Base-by-base conservation (phyloP, 2,797 vertebrate genomes). In the Melanogrammus aeglefinus region DNA sequence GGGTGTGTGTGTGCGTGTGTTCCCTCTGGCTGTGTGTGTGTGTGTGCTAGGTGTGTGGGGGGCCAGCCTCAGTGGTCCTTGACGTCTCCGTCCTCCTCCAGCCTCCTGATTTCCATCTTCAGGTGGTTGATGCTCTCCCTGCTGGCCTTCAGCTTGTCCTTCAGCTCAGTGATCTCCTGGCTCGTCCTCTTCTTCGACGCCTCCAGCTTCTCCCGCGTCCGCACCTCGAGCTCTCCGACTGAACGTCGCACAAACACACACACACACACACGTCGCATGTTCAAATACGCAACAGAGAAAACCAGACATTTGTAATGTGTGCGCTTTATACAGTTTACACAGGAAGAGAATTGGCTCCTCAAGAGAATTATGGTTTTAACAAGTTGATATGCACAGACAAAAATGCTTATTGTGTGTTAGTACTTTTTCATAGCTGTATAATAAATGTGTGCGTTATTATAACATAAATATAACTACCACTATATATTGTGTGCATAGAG, bases 41-140 rank as follows among this genome's bases (percentile, higher is more conserved):
- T 57, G 47, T 57, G 47, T 51, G 39, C 1, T 63, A 21, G n/a
- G 57, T 57, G 47, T 63, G 57, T n/a, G 47, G 6, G 57, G n/a
- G n/a, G 4, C n/a, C 63, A 4, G 63, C 63, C 63, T 74, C 90
- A 97, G 90, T 97, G 95, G 73, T 99, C 97, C 92, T 98, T 98
- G 86, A 97, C 96, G 88, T 99, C 97, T 63, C 90, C 91, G 16
- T 99, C 97, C 87, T 98, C 97, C 92, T 99, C 98, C 79, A 99
- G 94, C 87, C 97, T 97, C 79, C 96, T 94, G 83, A 99, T 99
- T 92, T 99, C 97, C 83, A 89, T 95, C 92, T 98, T 99, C 84
- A 99, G 95, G 85, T 96, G 95, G 93, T 99, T 98, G 91, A 99
- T 99, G 85, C 96, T 98, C 91, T 99, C 97, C 87, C 98, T 95